Conservation (phyloP, 2,888 invertebrate genomes). For the Zootermopsis nevadensis region DNA sequence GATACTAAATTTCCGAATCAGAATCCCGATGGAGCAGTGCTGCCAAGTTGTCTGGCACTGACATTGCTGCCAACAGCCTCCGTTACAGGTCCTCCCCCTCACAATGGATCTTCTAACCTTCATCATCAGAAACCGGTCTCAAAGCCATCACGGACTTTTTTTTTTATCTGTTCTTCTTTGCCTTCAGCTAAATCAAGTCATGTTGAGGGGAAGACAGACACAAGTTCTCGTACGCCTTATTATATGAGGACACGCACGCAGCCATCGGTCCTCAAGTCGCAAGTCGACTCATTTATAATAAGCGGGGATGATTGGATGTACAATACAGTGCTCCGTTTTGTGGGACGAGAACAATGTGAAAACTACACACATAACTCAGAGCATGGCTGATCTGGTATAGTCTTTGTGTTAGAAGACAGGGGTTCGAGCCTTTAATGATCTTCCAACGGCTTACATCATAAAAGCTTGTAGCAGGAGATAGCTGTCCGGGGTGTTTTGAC, state of each 20-base stretch:
- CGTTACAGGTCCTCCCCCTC: not conserved
- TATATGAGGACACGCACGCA: not conserved
- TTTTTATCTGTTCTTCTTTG: slow-evolving; percentile 18
- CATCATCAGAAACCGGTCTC: slow-evolving; percentile 7
- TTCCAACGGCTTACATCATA: no score
- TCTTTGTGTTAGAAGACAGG: not conserved
- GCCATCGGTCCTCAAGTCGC: not conserved
- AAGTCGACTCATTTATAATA: not conserved
- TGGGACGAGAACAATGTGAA: not conserved
- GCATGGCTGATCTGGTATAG: not conserved
- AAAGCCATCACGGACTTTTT: not conserved
- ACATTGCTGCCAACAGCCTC: not conserved
- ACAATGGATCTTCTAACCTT: slow-evolving; percentile 23
- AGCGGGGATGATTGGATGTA: not conserved
- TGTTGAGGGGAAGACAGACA: not conserved
- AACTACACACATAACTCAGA: not conserved
- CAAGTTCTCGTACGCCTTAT: not conserved
- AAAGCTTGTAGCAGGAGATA: no score
- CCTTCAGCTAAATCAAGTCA: slow-evolving; percentile 12
- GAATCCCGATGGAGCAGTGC: not conserved
- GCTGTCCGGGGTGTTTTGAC: no score
- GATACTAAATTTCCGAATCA: no score
- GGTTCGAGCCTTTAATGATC: no score
- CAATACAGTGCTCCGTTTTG: not conserved
- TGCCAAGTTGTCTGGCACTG: not conserved